Evolutionary conservation across 2,113 vertebrate species (phyloP).

Genomic region (Eulacestoma nigropectus): DNA sequence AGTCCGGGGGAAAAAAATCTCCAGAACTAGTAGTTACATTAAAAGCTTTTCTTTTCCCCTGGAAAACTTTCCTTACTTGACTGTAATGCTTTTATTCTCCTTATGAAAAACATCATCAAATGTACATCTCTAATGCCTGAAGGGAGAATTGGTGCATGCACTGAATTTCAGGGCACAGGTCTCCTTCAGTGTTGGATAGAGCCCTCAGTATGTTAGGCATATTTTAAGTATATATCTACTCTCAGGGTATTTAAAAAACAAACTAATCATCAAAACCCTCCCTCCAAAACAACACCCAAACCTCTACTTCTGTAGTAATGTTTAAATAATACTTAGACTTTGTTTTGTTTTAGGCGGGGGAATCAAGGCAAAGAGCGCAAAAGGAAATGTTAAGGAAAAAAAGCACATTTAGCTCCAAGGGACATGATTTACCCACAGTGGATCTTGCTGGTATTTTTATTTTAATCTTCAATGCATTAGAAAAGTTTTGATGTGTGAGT

Average conservation of each 20-base stretch:
- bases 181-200: neutral
- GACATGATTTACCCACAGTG: neutral
- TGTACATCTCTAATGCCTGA: neutral
- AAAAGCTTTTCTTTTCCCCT: neutral
- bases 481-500: neutral
- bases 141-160: neutral
- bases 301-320: fast-evolving
- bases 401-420: neutral
- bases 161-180: neutral
- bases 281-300: no score
- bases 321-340: neutral
- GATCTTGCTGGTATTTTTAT: neutral
- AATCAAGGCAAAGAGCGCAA: neutral
- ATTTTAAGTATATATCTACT: neutral
- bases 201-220: neutral
- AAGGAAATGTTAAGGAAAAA: neutral
- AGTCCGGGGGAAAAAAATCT: neutral
- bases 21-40: neutral
- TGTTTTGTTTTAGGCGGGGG: neutral
- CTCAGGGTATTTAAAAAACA: neutral
- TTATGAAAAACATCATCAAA: neutral
- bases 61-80: neutral
- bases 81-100: neutral
- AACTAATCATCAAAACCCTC: fast-evolving
- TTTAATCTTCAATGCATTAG: neutral